These are phyloP conservation scores for Diplazon laetatorius DNA, from an alignment of 2,888 invertebrate genomes.

Conservation along the genomic window DNA sequence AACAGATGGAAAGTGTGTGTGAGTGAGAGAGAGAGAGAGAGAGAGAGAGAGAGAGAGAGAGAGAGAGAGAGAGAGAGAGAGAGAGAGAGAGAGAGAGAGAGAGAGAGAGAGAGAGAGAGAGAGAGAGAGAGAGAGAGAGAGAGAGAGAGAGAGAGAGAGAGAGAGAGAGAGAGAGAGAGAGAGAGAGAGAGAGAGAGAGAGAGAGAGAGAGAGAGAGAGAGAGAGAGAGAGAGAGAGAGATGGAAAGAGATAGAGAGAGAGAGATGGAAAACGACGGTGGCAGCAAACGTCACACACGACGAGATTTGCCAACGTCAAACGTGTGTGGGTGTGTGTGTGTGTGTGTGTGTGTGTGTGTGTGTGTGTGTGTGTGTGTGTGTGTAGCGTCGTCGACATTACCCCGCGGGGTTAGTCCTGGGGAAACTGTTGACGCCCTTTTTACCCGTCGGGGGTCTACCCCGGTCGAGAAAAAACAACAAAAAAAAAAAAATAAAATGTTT, in stretches of 20 bases:
- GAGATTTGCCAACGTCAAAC: constrained; percentile 79
- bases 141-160: constrained; percentile 12
- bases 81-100: constrained; percentile 49
- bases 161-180: constrained; percentile 6
- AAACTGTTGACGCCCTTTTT: constrained; percentile 71
- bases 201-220: constrained; percentile 57
- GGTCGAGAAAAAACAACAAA: no score
- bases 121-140: constrained; percentile 37
- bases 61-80: constrained; percentile 44
- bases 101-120: constrained; percentile 28
- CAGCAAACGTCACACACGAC: constrained; percentile 69
- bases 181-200: not conserved
- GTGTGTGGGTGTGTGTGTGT: no score
- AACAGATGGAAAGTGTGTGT: constrained; percentile 50
- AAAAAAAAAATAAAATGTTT: no score
- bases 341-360: no score
- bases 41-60: constrained; percentile 62
- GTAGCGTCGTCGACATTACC: constrained; percentile 79
- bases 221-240: constrained; percentile 37
- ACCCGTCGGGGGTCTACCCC: no score
- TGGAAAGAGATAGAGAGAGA: constrained; percentile 58
- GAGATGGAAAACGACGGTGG: constrained; percentile 52
- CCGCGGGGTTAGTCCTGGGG: constrained; percentile 74
- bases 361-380: no score
- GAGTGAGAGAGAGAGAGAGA: constrained; percentile 67